Base-by-base conservation (phyloP, 2,797 vertebrate genomes). In the Catamblyrhynchus diadema region DNA sequence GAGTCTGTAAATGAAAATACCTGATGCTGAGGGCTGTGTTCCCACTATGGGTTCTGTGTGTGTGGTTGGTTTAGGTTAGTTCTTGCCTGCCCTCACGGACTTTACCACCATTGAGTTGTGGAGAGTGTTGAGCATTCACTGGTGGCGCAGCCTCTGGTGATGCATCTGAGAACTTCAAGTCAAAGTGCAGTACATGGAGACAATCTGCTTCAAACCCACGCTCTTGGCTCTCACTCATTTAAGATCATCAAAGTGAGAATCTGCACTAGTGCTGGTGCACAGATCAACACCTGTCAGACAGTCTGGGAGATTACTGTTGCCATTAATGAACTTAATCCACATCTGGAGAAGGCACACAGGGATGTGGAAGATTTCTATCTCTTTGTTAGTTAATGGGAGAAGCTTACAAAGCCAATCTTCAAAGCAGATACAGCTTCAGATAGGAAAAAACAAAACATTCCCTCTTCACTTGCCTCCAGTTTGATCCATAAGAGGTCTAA, bases 211-310 rank as follows among this genome's bases (percentile, higher is more conserved):
- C 42, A 83, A 94, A 65, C 83, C 23, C 54, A 71, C 3, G 1
- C 25, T 85, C 60, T 37, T 33, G 57, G 64, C 24, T 60, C 56
- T 32, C 74, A 51, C 14, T 70, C 37, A 25, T 77, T 87, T 85
- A 77, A 77, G 33, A 87, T 69, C 86, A 90, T 82, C 84, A 87
- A 92, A 94, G 81, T 32, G 45, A 66, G 67, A 65, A 77, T 78
- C 53, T 73, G 48, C 17, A 15, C 23, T 67, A 57, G 41, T 28
- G 72, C 56, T 81, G 70, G 47, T 69, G 64, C 67, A 54, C 6
- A 94, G 72, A 94, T 54, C 87, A 88, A 72, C 88, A 95, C 89
- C 91, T 96, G 87, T 81, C 84, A 93, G 89, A 83, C 85, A 88
- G 79, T 84, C 85, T 81, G 51, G 54, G 66, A 94, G 85, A 91